phyloP scores from a whole-genome alignment of 2,888 invertebrate species.

The Drosophila stalkeri region DNA sequence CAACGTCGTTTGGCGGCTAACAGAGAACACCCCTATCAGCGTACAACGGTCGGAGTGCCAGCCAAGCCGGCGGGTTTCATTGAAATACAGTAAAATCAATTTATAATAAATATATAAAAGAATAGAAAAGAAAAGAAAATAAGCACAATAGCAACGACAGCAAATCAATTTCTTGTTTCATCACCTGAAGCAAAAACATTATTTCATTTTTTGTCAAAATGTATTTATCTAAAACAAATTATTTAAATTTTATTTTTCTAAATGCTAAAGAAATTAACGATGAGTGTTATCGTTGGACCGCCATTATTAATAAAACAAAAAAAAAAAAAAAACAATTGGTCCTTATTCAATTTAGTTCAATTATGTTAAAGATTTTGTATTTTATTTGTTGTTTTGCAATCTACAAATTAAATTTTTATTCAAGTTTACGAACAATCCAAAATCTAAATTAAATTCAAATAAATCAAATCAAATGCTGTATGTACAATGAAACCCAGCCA shows the following conservation, averaged over 20 bases:
- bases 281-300: constrained; percentile 33
- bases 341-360: constrained; percentile 63
- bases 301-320: constrained; percentile 30
- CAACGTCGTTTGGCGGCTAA: constrained; percentile 94
- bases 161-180: constrained; percentile 47
- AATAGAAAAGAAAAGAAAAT: background rate
- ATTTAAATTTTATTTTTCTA: constrained; percentile 23
- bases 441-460: background rate
- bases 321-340: constrained; percentile 7
- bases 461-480: constrained; percentile 16
- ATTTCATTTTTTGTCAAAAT: constrained; percentile 19
- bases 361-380: constrained; percentile 51
- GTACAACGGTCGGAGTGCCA: constrained; percentile 92
- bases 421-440: constrained; percentile 20
- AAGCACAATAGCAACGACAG: constrained; percentile 15
- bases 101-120: too few relatives aligned
- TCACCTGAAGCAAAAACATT: constrained; percentile 20
- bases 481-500: constrained; percentile 72
- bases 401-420: constrained; percentile 19
- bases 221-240: constrained; percentile 31
- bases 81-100: constrained; percentile 71
- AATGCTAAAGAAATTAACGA: constrained; percentile 12
- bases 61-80: constrained; percentile 86
- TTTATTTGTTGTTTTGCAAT: constrained; percentile 33
- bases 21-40: constrained; percentile 98